Evolutionary conservation across 2,888 invertebrate genomes (phyloP).

Genomic region (Drosophila paucipuncta): DNA sequence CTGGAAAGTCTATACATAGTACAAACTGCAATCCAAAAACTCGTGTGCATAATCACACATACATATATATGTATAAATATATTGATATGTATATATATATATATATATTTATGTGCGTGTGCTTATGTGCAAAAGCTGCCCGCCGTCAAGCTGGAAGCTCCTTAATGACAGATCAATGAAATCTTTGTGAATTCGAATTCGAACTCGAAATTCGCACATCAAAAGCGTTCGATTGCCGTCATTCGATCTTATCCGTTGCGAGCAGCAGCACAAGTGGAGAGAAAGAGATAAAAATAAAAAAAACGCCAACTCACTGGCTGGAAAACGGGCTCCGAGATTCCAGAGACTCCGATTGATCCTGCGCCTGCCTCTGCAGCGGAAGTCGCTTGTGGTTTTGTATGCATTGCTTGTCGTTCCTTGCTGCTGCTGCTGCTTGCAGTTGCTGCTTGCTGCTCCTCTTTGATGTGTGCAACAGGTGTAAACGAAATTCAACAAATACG

Average conservation of each 20-base stretch:
- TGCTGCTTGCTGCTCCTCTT: slow-evolving; percentile 24
- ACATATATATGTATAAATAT: background rate
- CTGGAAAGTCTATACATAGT: slow-evolving; percentile 6
- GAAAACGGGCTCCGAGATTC: slow-evolving; percentile 22
- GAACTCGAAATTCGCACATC: slow-evolving; percentile 28
- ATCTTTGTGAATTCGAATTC: slow-evolving; percentile 74
- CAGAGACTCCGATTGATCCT: slow-evolving; percentile 35
- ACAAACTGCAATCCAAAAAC: slow-evolving; percentile 2
- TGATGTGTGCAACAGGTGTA: slow-evolving; percentile 76
- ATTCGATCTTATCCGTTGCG: slow-evolving; percentile 50
- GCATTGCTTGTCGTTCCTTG: slow-evolving; percentile 48
- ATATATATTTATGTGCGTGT: background rate
- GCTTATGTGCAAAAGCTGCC: slow-evolving; percentile 4
- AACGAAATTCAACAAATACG: slow-evolving; percentile 78
- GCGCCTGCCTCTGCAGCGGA: slow-evolving; percentile 59
- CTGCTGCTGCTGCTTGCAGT: slow-evolving; percentile 1
- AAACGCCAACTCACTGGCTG: slow-evolving; percentile 50
- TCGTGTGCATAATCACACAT: slow-evolving; percentile 8
- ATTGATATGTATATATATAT: background rate
- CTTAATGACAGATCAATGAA: slow-evolving; percentile 82
- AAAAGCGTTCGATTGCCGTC: slow-evolving; percentile 39
- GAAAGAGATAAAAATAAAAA: slow-evolving; percentile 12
- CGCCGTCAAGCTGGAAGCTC: slow-evolving; percentile 70
- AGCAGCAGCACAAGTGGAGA: background rate
- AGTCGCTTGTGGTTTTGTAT: slow-evolving; percentile 77